phyloP scores from a whole-genome alignment of 2,113 vertebrate genomes.

The Indicator indicator region DNA sequence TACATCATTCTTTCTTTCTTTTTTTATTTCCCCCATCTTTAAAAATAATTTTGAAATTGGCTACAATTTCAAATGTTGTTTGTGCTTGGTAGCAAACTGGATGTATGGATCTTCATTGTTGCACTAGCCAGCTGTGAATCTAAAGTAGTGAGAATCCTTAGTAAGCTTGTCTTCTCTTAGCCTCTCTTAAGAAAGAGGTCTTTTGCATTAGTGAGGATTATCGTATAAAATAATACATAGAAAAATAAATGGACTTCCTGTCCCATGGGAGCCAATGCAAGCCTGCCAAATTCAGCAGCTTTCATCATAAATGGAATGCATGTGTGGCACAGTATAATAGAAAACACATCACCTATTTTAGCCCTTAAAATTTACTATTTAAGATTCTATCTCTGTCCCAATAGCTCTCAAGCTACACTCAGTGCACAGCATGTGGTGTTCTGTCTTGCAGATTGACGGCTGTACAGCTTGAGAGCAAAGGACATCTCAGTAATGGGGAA shows the following conservation, averaged over 20 bases:
- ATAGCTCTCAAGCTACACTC: background rate
- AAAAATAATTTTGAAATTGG: background rate
- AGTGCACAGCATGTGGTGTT: background rate
- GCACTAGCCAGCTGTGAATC: background rate
- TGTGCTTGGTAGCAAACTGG: background rate
- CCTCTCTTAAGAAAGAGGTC: background rate
- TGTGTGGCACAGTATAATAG: background rate
- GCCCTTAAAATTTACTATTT: background rate
- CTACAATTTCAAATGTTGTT: background rate
- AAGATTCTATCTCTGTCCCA: background rate
- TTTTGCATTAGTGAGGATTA: background rate
- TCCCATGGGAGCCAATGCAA: background rate
- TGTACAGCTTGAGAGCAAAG: background rate
- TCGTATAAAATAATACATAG: background rate
- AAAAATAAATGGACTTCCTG: background rate
- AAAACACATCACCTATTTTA: background rate
- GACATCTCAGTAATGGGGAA: background rate
- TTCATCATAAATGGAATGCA: background rate
- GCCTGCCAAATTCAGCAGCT: background rate
- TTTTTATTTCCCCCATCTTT: accelerated
- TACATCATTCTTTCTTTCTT: background rate
- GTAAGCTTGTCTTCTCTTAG: background rate
- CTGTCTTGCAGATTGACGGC: background rate
- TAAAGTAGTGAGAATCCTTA: background rate
- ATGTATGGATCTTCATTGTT: background rate